phyloP scores from a whole-genome alignment of 2,113 vertebrate genomes.

The Chaenogobius annularis region DNA sequence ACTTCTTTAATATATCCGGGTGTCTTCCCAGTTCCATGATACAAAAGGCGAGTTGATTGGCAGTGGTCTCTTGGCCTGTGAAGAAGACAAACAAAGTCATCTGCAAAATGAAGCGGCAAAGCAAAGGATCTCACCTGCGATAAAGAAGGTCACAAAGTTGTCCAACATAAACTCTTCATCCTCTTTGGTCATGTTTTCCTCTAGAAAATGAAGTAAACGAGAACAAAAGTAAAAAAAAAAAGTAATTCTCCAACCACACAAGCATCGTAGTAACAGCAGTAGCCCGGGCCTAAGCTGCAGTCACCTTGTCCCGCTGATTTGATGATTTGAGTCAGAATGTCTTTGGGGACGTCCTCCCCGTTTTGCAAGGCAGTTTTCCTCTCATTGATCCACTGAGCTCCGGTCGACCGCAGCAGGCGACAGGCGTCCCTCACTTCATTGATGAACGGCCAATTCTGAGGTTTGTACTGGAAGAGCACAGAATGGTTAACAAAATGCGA shows the following conservation, averaged over 20 bases:
- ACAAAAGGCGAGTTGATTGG: conserved; percentile 86
- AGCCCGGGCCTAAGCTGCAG: too few relatives aligned
- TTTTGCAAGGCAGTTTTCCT: conserved; percentile 79
- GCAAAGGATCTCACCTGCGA: conserved; percentile 80
- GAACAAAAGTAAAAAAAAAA: too few relatives aligned
- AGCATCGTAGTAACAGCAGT: too few relatives aligned
- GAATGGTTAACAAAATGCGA: background rate
- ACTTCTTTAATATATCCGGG: conserved; percentile 87
- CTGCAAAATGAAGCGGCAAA: background rate
- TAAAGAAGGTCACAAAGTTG: conserved; percentile 92
- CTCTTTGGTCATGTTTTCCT: conserved; percentile 73
- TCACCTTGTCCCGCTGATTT: conserved; percentile 74
- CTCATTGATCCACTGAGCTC: conserved; percentile 79
- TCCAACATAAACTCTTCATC: conserved; percentile 87
- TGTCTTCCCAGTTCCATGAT: conserved; percentile 86
- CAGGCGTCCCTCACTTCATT: conserved; percentile 78
- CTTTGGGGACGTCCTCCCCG: conserved; percentile 77
- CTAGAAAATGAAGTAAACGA: conserved; percentile 54
- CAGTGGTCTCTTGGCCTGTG: conserved; percentile 90
- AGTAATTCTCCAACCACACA: too few relatives aligned
- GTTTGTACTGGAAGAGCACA: conserved; percentile 67
- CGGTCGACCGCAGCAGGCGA: conserved; percentile 80
- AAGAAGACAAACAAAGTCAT: background rate
- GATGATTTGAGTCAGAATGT: conserved; percentile 90
- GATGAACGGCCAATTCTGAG: conserved; percentile 75